Base-by-base conservation (phyloP, 1,140 invertebrate genomes). In the Catajapyx aquilonaris region DNA sequence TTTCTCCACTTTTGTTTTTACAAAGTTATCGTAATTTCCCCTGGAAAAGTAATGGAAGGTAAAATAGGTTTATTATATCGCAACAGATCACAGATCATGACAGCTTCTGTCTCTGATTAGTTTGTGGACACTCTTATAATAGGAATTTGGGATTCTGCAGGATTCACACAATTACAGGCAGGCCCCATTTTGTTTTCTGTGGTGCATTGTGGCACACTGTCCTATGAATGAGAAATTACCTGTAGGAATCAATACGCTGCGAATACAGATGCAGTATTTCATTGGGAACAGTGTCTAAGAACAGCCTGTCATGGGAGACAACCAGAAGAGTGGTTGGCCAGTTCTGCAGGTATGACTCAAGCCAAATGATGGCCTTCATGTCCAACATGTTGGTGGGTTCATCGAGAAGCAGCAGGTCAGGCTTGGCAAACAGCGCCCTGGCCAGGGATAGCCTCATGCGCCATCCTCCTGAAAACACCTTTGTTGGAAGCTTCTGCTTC, bases 351-450 rank as follows among this genome's bases (percentile, higher is more conserved):
- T 97, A 96, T 52, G 84, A 91, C 60, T 98, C 94, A 31, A 99
- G 58, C 95, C 95, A 99, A 46, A 98, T 88, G 46, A 98, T 96
- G 2, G 95, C 94, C 58, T 97, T 97, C 53, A 99, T 91, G 50
- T 96, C 91, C 64, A 96, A 86, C 87, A 97, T 96, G 65, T 81
- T 81, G 58, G 94, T 96, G 2, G 95, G 96, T 49, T 96, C 94
- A 60, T 91, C 86, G 50, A 91, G 77, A 32, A 88, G 69, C 13
- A 86, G 55, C 20, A 86, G 54, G 54, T 85, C 80, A 1, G 80
- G 80, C 53, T 76, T 80, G 52, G 19, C 84, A 61, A 98, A 99
- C 1, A 99, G 59, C n/a, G 94, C 94, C 46, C 93, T 67, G 0
- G 94, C 94, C 4, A 99, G 59, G 0, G 94, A 91, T 5, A 99